These are phyloP conservation scores for Agrochola circellaris DNA, from an alignment of 2,888 invertebrate genomes.

Conservation along the genomic window DNA sequence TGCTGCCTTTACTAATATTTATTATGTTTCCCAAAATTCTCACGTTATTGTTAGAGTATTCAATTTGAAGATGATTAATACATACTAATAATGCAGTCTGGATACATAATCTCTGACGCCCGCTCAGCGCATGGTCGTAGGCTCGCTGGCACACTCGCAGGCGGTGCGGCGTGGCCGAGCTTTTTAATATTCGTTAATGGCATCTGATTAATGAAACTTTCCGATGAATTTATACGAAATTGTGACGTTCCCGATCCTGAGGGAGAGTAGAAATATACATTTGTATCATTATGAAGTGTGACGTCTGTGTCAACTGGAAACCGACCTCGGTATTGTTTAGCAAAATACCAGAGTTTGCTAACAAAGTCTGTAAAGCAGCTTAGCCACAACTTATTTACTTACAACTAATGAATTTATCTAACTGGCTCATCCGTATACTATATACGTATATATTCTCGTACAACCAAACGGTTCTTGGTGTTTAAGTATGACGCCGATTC, in stretches of 20 bases:
- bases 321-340: not conserved
- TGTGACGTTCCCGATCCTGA: constrained; percentile 15
- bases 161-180: not conserved
- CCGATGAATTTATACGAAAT: constrained; percentile 29
- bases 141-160: not conserved
- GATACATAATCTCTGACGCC: not conserved
- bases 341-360: too few relatives aligned
- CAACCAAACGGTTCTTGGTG: not conserved
- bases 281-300: not conserved
- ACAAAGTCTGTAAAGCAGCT: not conserved
- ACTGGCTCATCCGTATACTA: too few relatives aligned
- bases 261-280: constrained; percentile 29
- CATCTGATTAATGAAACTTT: constrained; percentile 54
- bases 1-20: not conserved
- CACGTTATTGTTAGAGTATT: not conserved
- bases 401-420: not conserved
- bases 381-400: not conserved
- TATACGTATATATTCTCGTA: not conserved
- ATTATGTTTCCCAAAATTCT: not conserved
- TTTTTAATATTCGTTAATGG: constrained; percentile 60
- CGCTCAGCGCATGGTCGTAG: not conserved
- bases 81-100: not conserved
- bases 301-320: not conserved
- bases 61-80: not conserved
- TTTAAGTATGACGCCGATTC: not conserved